Conservation (phyloP, 2,113 vertebrate species). For the Tylochromis polylepis region DNA sequence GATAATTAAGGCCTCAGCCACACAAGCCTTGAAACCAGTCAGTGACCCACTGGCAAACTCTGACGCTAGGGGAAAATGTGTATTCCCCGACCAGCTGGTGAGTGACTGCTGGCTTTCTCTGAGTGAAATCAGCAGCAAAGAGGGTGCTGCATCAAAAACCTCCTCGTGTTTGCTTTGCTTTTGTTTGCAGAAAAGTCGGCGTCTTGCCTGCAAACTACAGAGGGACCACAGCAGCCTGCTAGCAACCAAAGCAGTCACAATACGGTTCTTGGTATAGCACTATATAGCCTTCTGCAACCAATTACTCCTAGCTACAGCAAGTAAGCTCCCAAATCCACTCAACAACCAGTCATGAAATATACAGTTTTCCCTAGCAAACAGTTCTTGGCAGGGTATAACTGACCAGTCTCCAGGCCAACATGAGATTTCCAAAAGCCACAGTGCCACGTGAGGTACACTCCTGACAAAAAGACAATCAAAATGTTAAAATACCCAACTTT, state of each 20-base stretch:
- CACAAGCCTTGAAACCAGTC: not conserved
- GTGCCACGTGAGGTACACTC: accelerated
- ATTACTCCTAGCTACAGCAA: not conserved
- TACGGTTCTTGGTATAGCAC: not conserved
- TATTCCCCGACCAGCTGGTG: not conserved
- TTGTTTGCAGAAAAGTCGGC: not conserved
- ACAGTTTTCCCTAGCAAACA: not conserved
- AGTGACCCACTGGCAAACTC: not conserved
- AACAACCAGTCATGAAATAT: not conserved
- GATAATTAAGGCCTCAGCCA: not conserved
- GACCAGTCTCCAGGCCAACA: not conserved
- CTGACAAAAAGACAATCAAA: not conserved
- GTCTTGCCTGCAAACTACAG: not conserved
- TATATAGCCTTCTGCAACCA: not conserved
- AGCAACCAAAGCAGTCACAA: not conserved
- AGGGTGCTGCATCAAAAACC: not conserved
- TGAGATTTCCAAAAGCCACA: accelerated
- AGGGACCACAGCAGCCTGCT: not conserved
- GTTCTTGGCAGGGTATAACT: not conserved
- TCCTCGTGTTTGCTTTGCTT: not conserved
- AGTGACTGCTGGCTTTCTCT: not conserved
- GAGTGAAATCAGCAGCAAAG: not conserved
- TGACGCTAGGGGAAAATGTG: not conserved
- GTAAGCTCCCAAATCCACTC: not conserved
- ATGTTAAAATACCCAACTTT: not conserved